Evolutionary conservation across 1,140 invertebrate species (phyloP), one percentile per base, ranked within the genome.

Genomic region (Calliopsis andreniformis): DNA sequence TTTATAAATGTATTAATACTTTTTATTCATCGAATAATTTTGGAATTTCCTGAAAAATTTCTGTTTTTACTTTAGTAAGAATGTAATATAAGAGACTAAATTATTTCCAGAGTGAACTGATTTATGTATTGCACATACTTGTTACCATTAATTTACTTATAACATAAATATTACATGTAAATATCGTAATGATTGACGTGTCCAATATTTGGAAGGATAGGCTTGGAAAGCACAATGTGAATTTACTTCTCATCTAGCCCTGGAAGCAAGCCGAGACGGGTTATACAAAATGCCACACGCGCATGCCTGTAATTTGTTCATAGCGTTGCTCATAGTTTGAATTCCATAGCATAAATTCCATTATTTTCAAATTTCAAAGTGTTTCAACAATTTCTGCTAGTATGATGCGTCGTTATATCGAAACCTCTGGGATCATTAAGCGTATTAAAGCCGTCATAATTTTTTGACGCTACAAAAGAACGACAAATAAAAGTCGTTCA

Each of bases 261-360:
- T 0, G 14, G 32, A 42, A 43, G 58, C 32, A 2, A 18, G 58
- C 8, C 20, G n/a, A 12, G 28, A 39, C 45, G 39, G 5, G 45
- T 76, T 76, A 63, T 58, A 20, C 45, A 23, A 20, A 55, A 82
- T 51, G 56, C 51, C 58, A n/a, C 39, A 53, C 47, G 39, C 10
- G 78, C 61, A 18, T 10, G 14, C 42, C 72, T 68, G 42, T 51
- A 76, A 76, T 66, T 55, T 79, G 58, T 79, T 79, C 64, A 76
- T 82, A 80, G 69, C 45, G 20, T 20, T 12, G 28, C 23, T 53
- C 71, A 70, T 80, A 64, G 28, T 76, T 69, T 20, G 51, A 43
- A 78, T 83, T 72, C 79, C 80, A 18, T 23, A 51, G 62, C 25
- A 23, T 23, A 42, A 77, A 82, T 82, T 82, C 67, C 75, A 43